A percentile compares a stretch with the other conserved stretches of the same genome.
These are phyloP conservation scores for Pterocles burchelli DNA, from an alignment of 2,113 vertebrate species.

Conservation along the genomic window DNA sequence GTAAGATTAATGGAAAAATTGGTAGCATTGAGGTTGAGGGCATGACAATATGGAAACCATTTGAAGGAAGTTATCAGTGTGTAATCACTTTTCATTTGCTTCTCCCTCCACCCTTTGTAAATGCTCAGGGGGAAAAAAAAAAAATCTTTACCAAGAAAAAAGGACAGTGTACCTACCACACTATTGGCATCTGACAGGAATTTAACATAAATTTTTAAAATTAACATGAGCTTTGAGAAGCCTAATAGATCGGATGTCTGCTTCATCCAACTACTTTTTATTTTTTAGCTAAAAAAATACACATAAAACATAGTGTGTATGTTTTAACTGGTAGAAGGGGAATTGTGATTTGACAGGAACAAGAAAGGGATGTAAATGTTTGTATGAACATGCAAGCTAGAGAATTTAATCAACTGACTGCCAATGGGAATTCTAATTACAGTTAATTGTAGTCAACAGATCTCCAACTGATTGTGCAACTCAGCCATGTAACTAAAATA, in stretches of 20 bases:
- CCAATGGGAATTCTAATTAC: slow-evolving; percentile 22
- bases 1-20: not conserved
- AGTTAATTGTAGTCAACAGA: slow-evolving; percentile 35
- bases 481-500: not conserved
- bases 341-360: not conserved
- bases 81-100: not conserved
- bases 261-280: not conserved
- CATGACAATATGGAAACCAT: not conserved
- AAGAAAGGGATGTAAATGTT: slow-evolving; percentile 27
- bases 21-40: not conserved
- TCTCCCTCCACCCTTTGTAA: not conserved
- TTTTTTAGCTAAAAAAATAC: not conserved
- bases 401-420: not conserved
- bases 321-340: not conserved
- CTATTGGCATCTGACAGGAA: not conserved
- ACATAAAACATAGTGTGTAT: not conserved
- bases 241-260: not conserved
- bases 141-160: not conserved
- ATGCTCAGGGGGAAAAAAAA: not conserved
- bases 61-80: not conserved
- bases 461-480: not conserved
- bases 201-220: not conserved
- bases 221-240: not conserved
- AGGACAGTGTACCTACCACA: not conserved
- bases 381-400: not conserved